phyloP scores from a whole-genome alignment of 2,888 invertebrate species.

The Teleogryllus oceanicus region DNA sequence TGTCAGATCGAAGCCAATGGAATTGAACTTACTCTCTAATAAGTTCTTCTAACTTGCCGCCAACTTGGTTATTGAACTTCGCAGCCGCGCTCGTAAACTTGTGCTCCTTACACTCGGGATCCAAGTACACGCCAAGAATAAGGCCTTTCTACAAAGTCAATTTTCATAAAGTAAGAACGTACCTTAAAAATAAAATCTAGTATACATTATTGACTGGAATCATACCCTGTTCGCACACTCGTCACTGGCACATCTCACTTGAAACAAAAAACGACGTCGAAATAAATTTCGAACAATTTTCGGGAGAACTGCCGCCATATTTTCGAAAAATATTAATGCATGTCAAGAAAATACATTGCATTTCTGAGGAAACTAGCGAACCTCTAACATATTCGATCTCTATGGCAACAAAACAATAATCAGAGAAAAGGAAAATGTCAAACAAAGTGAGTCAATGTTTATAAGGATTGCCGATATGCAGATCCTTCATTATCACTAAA shows the following conservation, averaged over 20 bases:
- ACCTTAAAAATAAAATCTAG: not conserved
- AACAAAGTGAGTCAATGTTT: too few relatives aligned
- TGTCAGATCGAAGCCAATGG: not conserved
- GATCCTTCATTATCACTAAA: too few relatives aligned
- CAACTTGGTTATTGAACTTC: conserved; percentile 29
- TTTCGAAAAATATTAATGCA: too few relatives aligned
- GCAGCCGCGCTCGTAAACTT: not conserved
- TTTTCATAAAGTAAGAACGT: not conserved
- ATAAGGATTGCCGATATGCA: too few relatives aligned
- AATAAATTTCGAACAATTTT: not conserved
- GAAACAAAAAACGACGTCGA: not conserved
- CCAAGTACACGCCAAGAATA: not conserved
- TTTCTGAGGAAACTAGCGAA: too few relatives aligned
- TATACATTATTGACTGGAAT: not conserved
- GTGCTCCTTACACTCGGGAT: not conserved
- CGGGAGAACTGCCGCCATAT: not conserved
- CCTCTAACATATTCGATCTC: too few relatives aligned
- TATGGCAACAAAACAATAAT: too few relatives aligned
- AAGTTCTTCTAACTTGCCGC: conserved; percentile 29
- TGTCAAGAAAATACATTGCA: too few relatives aligned
- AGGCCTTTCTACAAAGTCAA: not conserved
- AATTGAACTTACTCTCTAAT: conserved; percentile 24
- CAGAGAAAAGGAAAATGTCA: too few relatives aligned
- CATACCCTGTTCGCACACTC: not conserved
- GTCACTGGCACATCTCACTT: not conserved